Conservation (phyloP, 2,797 vertebrate genomes). For the Galago senegalensis region DNA sequence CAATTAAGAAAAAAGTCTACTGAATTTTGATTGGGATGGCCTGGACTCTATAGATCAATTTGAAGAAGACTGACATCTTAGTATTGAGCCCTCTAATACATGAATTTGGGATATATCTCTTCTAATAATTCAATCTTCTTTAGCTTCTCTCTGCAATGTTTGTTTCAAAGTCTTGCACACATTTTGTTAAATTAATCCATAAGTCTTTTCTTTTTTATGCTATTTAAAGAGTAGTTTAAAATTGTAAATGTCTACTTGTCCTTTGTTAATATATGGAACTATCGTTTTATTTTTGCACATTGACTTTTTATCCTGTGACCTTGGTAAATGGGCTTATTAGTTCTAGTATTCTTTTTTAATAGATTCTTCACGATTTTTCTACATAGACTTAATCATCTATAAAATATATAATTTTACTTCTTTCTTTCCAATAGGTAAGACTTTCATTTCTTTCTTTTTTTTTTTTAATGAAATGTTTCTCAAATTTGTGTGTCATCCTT, state of each 20-base stretch:
- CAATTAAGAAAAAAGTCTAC: neutral
- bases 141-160: neutral
- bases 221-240: neutral
- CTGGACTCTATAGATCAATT: neutral
- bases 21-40: neutral
- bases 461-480: no score
- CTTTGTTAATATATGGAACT: neutral
- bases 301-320: neutral
- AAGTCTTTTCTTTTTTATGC: neutral
- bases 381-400: neutral
- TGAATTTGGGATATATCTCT: neutral
- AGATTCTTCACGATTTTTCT: neutral
- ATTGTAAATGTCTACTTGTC: neutral
- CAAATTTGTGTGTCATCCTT: no score
- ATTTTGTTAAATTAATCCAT: neutral
- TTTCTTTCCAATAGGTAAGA: neutral
- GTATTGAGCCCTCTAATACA: neutral
- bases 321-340: neutral
- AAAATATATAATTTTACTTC: neutral
- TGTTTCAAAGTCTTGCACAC: neutral
- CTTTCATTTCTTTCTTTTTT: conserved; percentile 16
- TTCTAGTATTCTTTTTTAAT: neutral
- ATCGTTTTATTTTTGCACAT: neutral
- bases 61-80: neutral
- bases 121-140: neutral